These are phyloP conservation scores for Drosophila fuyamai DNA, from an alignment of 1,140 invertebrate species.

Conservation along the genomic window DNA sequence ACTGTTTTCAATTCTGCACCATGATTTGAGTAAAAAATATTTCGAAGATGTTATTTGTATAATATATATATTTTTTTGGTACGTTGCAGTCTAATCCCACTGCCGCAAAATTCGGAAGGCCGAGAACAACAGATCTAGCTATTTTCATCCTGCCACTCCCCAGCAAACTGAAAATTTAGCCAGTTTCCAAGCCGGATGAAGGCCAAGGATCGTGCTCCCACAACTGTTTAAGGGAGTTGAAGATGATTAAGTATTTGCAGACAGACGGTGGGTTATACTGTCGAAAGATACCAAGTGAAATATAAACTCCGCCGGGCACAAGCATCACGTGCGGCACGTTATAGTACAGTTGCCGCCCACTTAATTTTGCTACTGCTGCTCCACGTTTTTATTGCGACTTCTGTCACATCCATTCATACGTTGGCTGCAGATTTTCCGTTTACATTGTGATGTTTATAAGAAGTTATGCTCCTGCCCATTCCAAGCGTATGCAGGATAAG, in stretches of 20 bases:
- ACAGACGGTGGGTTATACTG: constrained; percentile 46
- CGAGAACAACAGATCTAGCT: constrained; percentile 1
- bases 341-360: constrained; percentile 57
- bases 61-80: constrained; percentile 5
- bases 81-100: background rate
- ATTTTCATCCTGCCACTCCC: background rate
- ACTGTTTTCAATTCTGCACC: background rate
- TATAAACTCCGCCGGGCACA: constrained; percentile 18
- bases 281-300: constrained; percentile 7
- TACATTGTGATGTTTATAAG: constrained; percentile 34
- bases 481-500: constrained; percentile 18
- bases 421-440: constrained; percentile 28
- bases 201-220: constrained; percentile 51
- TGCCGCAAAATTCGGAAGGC: background rate
- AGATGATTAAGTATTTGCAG: constrained; percentile 82
- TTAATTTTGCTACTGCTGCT: constrained; percentile 65
- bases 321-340: constrained; percentile 70
- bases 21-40: background rate
- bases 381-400: constrained; percentile 69
- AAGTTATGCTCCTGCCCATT: constrained; percentile 22
- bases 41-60: too few species aligned
- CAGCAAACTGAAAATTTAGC: background rate
- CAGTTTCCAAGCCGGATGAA: constrained; percentile 2
- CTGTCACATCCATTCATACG: constrained; percentile 50
- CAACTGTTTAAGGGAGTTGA: constrained; percentile 45